These are phyloP conservation scores for Emys orbicularis DNA, from an alignment of 2,797 vertebrate species.

Conservation along the genomic window DNA sequence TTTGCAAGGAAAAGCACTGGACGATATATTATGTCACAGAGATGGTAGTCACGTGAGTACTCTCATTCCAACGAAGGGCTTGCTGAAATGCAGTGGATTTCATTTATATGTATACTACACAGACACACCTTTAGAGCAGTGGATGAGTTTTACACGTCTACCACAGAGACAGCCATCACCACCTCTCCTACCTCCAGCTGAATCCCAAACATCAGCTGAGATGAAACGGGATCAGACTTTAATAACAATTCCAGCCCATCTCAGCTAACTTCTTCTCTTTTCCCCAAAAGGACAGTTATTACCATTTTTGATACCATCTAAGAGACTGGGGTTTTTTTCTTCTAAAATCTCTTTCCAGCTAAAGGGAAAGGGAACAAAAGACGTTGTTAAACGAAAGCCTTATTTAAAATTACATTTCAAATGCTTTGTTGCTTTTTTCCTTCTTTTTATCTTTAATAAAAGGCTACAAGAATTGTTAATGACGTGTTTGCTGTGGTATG, in stretches of 20 bases:
- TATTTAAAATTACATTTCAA: background rate
- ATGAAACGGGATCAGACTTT: background rate
- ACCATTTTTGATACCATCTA: too few relatives aligned
- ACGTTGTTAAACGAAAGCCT: background rate
- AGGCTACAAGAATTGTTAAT: too few relatives aligned
- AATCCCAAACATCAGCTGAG: too few relatives aligned
- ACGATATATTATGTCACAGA: too few relatives aligned
- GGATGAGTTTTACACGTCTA: too few relatives aligned
- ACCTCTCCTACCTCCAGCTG: background rate
- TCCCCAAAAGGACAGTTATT: background rate
- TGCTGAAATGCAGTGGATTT: too few relatives aligned
- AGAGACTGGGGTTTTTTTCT: accelerated
- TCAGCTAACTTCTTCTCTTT: background rate
- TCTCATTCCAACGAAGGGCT: too few relatives aligned
- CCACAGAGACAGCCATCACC: too few relatives aligned
- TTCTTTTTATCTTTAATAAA: background rate
- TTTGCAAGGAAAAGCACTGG: background rate
- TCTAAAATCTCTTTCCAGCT: background rate
- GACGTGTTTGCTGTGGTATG: background rate
- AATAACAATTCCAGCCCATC: background rate
- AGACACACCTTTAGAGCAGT: too few relatives aligned
- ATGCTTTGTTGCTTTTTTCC: background rate
- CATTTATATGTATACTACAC: too few relatives aligned
- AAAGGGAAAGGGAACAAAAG: background rate
- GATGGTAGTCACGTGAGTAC: too few relatives aligned